These are phyloP conservation scores for Matsumurasca onukii DNA, from an alignment of 1,140 invertebrate genomes.

Conservation along the genomic window DNA sequence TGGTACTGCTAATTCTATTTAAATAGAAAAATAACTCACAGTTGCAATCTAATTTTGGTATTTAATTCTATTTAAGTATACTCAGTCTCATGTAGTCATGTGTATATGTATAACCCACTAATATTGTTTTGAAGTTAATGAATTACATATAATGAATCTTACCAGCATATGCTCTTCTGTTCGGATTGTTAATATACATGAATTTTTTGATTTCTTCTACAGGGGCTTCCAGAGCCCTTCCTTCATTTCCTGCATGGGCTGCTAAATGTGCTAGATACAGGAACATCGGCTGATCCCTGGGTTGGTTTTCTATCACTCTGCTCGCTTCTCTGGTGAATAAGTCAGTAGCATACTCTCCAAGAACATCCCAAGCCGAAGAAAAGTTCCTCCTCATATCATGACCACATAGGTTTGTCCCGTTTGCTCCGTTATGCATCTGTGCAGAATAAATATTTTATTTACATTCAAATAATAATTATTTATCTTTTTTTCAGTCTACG, in stretches of 20 bases:
- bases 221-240: background rate
- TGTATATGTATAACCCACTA: too few relatives aligned
- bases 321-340: constrained; percentile 50
- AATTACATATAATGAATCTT: background rate
- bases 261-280: constrained; percentile 61
- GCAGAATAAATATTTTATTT: too few relatives aligned
- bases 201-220: background rate
- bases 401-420: too few relatives aligned
- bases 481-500: too few relatives aligned
- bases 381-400: background rate
- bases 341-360: constrained; percentile 1
- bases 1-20: too few relatives aligned
- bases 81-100: too few relatives aligned
- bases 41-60: too few relatives aligned
- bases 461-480: too few relatives aligned
- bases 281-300: constrained; percentile 54
- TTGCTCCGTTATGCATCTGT: too few relatives aligned
- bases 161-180: background rate
- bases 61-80: too few relatives aligned
- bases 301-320: constrained; percentile 54
- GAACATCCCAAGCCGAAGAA: background rate
- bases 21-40: too few relatives aligned
- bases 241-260: constrained; percentile 50
- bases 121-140: too few relatives aligned
- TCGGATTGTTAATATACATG: background rate